These are phyloP conservation scores for Aepyceros melampus DNA, from an alignment of 2,113 vertebrate species.

Conservation along the genomic window DNA sequence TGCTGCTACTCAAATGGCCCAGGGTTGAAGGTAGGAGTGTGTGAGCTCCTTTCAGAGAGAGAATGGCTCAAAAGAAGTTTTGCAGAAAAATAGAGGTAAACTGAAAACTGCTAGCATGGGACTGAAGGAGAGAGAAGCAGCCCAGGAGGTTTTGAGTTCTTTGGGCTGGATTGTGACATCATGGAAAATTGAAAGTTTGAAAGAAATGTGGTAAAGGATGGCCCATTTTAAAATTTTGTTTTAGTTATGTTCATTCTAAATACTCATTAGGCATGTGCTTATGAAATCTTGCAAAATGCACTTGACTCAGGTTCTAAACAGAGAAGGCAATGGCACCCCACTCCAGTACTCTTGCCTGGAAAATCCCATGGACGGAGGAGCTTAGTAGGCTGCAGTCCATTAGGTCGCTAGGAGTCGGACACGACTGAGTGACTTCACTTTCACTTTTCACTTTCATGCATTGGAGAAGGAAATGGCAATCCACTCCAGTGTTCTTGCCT, in stretches of 20 bases:
- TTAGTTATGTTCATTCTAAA: neutral
- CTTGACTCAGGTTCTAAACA: neutral
- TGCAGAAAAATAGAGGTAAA: neutral
- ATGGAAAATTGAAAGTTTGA: neutral
- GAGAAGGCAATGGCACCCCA: neutral
- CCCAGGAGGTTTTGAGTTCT: neutral
- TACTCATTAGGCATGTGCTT: neutral
- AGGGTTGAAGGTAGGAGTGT: neutral
- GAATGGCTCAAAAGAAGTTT: neutral
- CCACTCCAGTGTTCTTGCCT: neutral
- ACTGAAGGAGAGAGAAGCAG: neutral
- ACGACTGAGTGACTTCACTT: fast-evolving
- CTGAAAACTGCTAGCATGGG: neutral
- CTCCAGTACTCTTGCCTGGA: neutral
- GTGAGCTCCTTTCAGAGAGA: neutral
- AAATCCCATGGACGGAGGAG: neutral
- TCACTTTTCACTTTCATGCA: neutral
- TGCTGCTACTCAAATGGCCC: neutral
- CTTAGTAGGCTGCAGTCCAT: neutral
- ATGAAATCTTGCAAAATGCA: neutral
- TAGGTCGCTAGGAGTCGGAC: fast-evolving
- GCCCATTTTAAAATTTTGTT: neutral
- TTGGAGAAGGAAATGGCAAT: neutral
- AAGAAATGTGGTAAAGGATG: neutral
- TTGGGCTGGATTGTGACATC: neutral